Base-by-base conservation (phyloP, 2,797 vertebrate genomes). In the Acanthis flammea region DNA sequence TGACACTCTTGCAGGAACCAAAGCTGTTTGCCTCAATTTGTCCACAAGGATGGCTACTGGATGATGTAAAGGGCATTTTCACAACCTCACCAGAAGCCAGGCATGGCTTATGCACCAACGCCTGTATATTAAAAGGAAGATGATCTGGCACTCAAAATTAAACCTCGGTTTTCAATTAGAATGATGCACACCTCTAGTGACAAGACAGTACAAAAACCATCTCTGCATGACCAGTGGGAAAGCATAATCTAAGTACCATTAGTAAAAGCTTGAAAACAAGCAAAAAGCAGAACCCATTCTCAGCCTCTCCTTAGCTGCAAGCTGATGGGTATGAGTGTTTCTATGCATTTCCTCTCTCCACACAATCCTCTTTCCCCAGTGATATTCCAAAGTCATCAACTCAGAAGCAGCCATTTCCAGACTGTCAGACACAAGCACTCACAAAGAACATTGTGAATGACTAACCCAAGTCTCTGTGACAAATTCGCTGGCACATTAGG, bases 1-100 rank as follows among this genome's bases (percentile, higher is more conserved):
- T 35, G 60, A n/a, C 60, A 94, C 58, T 80, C 58, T 74, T 1
- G 5, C 33, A 86, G 78, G 80, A 94, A 92, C 27, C 72, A 81
- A 88, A 90, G 87, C 55, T 6, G 4, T 82, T 60, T 65, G 81
- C 84, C 78, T 57, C 48, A 71, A 31, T 30, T 63, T 86, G 50
- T 48, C 85, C 2, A 1, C 73, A 62, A 84, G 66, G 66, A 81
- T 31, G 75, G 78, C 84, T 91, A 33, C 58, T 35, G 72, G 45
- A 30, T 75, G 76, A 95, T 41, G 50, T 28, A 41, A 86, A 42
- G 18, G 14, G 21, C 39, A 85, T 83, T 92, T 88, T 53, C 63
- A 81, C 35, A 67, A 83, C 39, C 61, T 73, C 57, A 31, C n/a
- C 28, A 66, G 79, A 68, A 78, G 50, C 28, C 42, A 77, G 55